phyloP scores from a whole-genome alignment of 2,797 vertebrate genomes.

The Saguinus oedipus region DNA sequence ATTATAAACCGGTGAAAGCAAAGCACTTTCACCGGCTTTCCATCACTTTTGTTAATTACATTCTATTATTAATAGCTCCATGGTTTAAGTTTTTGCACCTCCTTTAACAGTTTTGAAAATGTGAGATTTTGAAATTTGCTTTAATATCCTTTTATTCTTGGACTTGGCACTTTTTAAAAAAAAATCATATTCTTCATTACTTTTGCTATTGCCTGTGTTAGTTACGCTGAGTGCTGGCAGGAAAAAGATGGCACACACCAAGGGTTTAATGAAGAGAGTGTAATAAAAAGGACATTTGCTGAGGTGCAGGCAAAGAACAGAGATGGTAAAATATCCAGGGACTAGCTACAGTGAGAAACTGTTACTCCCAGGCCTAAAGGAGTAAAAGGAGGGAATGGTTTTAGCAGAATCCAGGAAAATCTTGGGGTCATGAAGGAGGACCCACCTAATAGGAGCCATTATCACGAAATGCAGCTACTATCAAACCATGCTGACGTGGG shows the following conservation, averaged over 20 bases:
- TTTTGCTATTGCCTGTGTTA: background rate
- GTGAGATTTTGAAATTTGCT: conserved; percentile 30
- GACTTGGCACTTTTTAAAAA: background rate
- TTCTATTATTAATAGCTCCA: background rate
- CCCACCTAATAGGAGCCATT: background rate
- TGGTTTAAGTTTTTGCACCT: background rate
- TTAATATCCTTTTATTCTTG: background rate
- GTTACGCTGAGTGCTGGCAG: background rate
- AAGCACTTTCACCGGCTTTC: background rate
- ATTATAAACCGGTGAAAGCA: background rate
- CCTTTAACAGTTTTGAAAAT: conserved; percentile 27
- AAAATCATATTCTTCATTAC: background rate
- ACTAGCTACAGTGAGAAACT: background rate
- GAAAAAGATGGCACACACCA: background rate
- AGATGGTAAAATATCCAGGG: background rate
- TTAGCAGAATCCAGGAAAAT: background rate
- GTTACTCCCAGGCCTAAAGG: background rate
- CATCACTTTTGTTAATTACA: background rate
- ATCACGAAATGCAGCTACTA: background rate
- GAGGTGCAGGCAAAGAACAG: background rate
- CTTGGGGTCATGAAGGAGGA: background rate
- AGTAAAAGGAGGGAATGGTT: background rate
- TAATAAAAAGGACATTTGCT: background rate
- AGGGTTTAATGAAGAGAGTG: background rate
- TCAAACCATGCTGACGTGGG: background rate